Percentiles rank a stretch among this genome's conserved stretches.
Conservation (phyloP, 2,888 invertebrate species). For the Drosophila differens region DNA sequence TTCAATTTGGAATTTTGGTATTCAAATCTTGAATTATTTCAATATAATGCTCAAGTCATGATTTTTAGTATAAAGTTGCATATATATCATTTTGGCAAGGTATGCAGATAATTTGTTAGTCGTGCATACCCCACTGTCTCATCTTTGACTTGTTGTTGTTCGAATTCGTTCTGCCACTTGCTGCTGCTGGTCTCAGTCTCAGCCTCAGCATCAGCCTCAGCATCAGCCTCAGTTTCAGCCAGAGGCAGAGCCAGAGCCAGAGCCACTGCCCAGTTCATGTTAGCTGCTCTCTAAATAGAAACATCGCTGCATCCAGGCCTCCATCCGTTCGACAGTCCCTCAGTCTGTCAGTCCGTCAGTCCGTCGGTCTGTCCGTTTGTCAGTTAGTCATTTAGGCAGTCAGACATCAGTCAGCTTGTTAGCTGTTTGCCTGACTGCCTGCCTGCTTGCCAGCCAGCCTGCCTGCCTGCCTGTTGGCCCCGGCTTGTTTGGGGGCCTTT, state of each 20-base stretch:
- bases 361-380: constrained; percentile 25
- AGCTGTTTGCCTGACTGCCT: constrained; percentile 41
- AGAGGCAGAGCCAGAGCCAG: not conserved
- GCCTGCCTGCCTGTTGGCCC: constrained; percentile 22
- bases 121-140: constrained; percentile 4
- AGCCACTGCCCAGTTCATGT: constrained; percentile 14
- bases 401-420: constrained; percentile 79
- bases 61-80: not conserved
- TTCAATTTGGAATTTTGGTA: not conserved
- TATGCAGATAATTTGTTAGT: not conserved
- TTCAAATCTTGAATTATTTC: not conserved
- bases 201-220: too few relatives aligned
- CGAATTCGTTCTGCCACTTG: constrained; percentile 37
- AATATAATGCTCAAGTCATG: not conserved
- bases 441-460: constrained; percentile 6
- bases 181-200: constrained; percentile 27
- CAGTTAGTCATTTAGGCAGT: constrained; percentile 63
- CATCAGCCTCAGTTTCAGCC: not conserved
- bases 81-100: not conserved
- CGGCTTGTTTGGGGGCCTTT: constrained; percentile 43
- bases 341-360: constrained; percentile 8
- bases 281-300: constrained; percentile 70
- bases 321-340: constrained; percentile 30
- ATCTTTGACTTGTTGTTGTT: not conserved
- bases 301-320: constrained; percentile 59